Evolutionary conservation across 1,140 invertebrate species (phyloP).

Genomic region (Drosophila virilis): DNA sequence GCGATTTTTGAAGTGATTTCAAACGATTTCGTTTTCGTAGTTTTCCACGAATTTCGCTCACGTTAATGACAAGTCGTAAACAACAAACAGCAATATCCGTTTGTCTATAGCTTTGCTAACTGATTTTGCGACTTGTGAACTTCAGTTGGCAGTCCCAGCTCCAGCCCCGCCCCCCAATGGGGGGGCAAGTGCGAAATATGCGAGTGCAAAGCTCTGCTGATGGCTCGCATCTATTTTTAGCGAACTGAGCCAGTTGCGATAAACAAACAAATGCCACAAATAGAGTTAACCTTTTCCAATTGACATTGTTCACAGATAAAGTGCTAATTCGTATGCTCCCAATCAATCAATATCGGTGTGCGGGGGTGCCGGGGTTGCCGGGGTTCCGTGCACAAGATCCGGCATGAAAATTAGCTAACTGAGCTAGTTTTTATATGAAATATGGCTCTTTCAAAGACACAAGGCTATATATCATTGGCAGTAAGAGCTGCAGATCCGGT

Average conservation of each 20-base stretch:
- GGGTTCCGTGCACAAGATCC: constrained; percentile 8
- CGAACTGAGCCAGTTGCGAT: constrained; percentile 29
- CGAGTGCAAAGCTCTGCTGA: constrained; percentile 8
- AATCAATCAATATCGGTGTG: constrained; percentile 47
- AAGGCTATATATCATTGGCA: no score
- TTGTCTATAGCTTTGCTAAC: constrained; percentile 61
- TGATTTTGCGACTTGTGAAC: constrained; percentile 48
- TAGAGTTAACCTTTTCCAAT: constrained; percentile 57
- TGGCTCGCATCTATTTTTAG: constrained; percentile 54
- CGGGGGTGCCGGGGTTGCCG: no score
- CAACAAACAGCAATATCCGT: constrained; percentile 65
- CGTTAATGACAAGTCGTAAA: constrained; percentile 65
- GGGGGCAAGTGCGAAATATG: constrained; percentile 27
- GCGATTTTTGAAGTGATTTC: background rate
- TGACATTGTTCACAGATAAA: constrained; percentile 40
- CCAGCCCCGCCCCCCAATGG: background rate
- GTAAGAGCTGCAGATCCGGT: no score
- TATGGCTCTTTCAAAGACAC: background rate
- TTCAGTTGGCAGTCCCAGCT: background rate
- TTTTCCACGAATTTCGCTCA: constrained; percentile 52
- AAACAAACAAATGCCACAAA: constrained; percentile 46
- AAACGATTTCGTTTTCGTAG: constrained; percentile 13
- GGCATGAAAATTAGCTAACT: background rate
- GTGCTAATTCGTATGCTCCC: constrained; percentile 46
- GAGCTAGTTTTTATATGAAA: background rate